Evolutionary conservation across 2,797 vertebrate species (phyloP).

Genomic region (Enteromius fasciolatus): DNA sequence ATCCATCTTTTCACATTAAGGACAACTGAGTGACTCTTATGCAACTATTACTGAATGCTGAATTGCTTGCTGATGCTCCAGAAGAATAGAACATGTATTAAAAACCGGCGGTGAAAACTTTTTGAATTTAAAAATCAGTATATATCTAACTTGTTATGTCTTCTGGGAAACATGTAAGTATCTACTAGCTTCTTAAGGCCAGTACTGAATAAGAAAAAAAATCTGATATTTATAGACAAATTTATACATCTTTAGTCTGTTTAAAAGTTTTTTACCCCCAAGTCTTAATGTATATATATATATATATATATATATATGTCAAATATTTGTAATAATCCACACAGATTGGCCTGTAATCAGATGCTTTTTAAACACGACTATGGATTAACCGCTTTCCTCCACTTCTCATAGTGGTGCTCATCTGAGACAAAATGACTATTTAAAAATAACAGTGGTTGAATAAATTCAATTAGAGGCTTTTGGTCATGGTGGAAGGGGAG

Average conservation of each 20-base stretch:
- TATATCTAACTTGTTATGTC: neutral
- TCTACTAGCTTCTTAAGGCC: too few species aligned
- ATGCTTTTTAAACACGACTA: slow-evolving; percentile 21
- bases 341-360: slow-evolving; percentile 39
- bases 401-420: slow-evolving; percentile 63
- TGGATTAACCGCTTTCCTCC: slow-evolving; percentile 37
- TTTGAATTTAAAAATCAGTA: neutral
- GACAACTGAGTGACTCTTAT: too few species aligned
- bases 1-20: too few species aligned
- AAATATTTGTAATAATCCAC: slow-evolving; percentile 2
- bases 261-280: neutral
- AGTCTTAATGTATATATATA: neutral
- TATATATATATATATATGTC: neutral
- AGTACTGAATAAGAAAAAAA: neutral
- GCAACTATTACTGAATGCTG: too few species aligned
- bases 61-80: neutral
- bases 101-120: neutral
- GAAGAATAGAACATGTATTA: neutral
- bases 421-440: slow-evolving; percentile 95
- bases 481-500: slow-evolving; percentile 88
- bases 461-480: slow-evolving; percentile 99
- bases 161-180: too few species aligned
- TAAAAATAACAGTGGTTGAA: slow-evolving; percentile 99
- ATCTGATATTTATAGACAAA: too few species aligned
- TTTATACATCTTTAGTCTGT: neutral